Base-by-base conservation (phyloP, 2,797 vertebrate species). In the Pelobates cultripes region DNA sequence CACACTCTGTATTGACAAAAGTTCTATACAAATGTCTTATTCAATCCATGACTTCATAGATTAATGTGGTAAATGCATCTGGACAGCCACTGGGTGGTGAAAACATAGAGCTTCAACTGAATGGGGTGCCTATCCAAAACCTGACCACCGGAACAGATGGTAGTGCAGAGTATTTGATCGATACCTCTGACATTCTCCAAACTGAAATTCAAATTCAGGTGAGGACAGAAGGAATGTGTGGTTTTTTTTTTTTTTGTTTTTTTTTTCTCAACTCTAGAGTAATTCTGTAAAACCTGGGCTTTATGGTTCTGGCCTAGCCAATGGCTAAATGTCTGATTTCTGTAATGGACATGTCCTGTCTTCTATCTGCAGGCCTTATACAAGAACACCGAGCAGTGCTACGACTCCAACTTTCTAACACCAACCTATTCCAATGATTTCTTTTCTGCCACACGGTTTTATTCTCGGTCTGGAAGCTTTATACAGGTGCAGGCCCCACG, bases 81-180 rank as follows among this genome's bases (percentile, higher is more conserved):
- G 57, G 42, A 40, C 57, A 45, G 7, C 82, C 77, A 15, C 3
- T 75, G 1, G 40, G 7, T 17, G 8, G 41, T 12, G 57, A 75
- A 13, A 13, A 3, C 3, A 13, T 84, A 2, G 66, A 55, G 43
- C 17, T 84, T 2, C 8, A 51, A 9, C 12, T 84, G 3, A 10
- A 75, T 57, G 72, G 67, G 2, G 12, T n/a, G 1, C 17, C 1
- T 12, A 1, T 75, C 40, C 17, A 41, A 17, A 84, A 84, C 53
- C 44, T 79, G 13, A 84, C 77, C 40, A 75, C 72, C 0, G 73
- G 69, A 13, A 41, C 40, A 61, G n/a, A 75, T 67, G 82, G 82
- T 6, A 64, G 13, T 57, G 77, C 60, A 2, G 5, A 75, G 10
- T 64, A 66, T 41, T 47, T 42, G 6, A 12, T 84, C 3, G 77